Percentiles rank a stretch among this genome's conserved stretches.
phyloP scores from a whole-genome alignment of 2,113 vertebrate species.

The Scomber japonicus region DNA sequence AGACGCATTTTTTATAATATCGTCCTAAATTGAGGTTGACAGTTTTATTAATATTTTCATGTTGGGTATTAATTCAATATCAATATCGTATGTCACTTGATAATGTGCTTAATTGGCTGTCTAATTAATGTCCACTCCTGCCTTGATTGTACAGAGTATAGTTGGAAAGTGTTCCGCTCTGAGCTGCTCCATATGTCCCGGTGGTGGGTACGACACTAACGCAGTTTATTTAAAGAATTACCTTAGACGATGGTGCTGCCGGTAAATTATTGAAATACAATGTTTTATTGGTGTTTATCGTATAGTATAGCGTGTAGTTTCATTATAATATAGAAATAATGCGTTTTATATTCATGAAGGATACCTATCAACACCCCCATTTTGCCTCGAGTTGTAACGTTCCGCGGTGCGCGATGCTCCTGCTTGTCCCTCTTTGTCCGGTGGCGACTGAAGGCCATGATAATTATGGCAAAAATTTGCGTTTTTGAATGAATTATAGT shows the following conservation, averaged over 20 bases:
- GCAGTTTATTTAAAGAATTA: background rate
- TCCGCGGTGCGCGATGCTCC: slow-evolving; percentile 73
- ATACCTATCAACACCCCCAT: slow-evolving; percentile 62
- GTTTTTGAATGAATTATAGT: slow-evolving; percentile 86
- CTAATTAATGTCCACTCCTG: slow-evolving; percentile 42
- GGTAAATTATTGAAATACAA: accelerated
- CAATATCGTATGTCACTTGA: slow-evolving; percentile 11
- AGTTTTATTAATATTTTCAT: slow-evolving; percentile 1
- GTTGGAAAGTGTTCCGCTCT: slow-evolving; percentile 63
- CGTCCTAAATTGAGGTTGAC: slow-evolving; percentile 11
- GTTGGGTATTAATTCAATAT: slow-evolving; percentile 1
- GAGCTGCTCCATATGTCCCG: slow-evolving; percentile 50
- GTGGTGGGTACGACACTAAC: background rate
- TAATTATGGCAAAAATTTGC: slow-evolving; percentile 84
- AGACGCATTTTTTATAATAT: background rate
- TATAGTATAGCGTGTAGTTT: background rate
- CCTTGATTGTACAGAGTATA: slow-evolving; percentile 34
- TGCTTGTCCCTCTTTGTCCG: slow-evolving; percentile 88
- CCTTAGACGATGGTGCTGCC: accelerated
- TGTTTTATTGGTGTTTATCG: accelerated
- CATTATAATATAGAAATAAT: too few species aligned
- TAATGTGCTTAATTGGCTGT: slow-evolving; percentile 44
- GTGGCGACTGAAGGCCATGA: slow-evolving; percentile 84
- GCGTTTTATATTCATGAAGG: background rate
- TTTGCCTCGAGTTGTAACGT: slow-evolving; percentile 54